Percentiles rank a stretch among this genome's conserved stretches.
phyloP scores from a whole-genome alignment of 2,888 invertebrate species.

The Acholoe squamosa region DNA sequence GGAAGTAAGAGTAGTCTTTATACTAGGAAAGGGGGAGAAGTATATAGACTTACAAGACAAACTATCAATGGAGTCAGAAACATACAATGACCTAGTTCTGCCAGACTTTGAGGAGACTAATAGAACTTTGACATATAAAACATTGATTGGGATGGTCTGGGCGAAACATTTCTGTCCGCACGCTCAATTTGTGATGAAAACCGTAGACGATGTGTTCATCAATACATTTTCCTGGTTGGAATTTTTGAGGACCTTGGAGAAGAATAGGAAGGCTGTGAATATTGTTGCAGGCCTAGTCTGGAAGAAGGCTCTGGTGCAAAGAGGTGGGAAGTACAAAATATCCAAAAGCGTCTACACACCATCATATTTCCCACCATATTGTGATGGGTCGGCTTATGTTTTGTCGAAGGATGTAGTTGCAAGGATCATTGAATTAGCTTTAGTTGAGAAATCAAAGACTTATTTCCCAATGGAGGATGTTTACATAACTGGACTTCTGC shows the following conservation, averaged over 20 bases:
- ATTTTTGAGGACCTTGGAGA: neutral
- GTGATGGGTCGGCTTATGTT: neutral
- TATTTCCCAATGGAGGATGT: neutral
- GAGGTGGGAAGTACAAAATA: neutral
- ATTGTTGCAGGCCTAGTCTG: neutral
- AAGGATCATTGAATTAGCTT: neutral
- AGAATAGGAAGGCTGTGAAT: neutral
- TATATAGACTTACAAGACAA: neutral
- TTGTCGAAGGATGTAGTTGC: neutral
- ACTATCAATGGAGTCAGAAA: neutral
- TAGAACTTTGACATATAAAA: neutral
- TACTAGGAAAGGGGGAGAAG: neutral
- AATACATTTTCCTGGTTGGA: neutral
- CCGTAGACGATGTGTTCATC: neutral
- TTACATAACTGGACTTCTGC: neutral
- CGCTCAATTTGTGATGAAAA: neutral
- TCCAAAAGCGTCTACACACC: neutral
- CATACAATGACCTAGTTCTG: neutral
- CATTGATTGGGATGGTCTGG: neutral
- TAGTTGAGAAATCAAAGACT: neutral
- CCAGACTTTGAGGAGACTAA: neutral
- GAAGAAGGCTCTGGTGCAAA: neutral
- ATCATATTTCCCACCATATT: neutral
- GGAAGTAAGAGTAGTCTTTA: neutral
- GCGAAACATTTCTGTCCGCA: neutral